Percentiles rank a stretch among this genome's conserved stretches.
Evolutionary conservation across 2,797 vertebrate species (phyloP).

Genomic region (Carcharodon carcharias): DNA sequence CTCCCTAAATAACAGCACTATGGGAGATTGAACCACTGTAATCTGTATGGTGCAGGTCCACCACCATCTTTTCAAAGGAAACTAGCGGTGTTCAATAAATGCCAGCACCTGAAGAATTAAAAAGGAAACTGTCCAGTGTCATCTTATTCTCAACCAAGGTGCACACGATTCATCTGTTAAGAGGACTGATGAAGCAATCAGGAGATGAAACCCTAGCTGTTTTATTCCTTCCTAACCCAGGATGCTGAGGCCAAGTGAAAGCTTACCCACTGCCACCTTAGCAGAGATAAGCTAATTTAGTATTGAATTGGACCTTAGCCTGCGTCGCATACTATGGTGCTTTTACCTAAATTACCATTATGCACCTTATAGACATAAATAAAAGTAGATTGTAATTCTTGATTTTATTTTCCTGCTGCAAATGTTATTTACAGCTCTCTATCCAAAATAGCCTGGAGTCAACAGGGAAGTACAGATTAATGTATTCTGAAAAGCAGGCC

Average conservation of each 20-base stretch:
- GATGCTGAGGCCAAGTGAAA: neutral
- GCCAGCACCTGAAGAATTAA: neutral
- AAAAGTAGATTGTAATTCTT: neutral
- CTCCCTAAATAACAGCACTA: too few species aligned
- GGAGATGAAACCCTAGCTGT: neutral
- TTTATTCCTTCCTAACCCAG: neutral
- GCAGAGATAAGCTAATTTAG: neutral
- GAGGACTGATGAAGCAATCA: neutral
- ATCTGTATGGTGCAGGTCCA: neutral
- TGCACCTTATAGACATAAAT: neutral
- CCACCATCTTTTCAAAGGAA: neutral
- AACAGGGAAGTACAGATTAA: neutral
- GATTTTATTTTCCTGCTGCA: neutral
- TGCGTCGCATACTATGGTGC: neutral
- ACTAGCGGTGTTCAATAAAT: neutral
- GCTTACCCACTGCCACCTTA: neutral
- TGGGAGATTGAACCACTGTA: too few species aligned
- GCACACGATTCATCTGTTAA: neutral
- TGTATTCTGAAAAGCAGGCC: neutral
- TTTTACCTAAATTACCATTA: neutral
- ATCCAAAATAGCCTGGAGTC: neutral
- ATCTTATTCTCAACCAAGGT: neutral
- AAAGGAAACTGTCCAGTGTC: neutral
- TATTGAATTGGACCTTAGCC: neutral
- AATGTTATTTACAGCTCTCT: neutral